Evolutionary conservation across 2,797 vertebrate genomes (phyloP).

Genomic region (Holocentrus rufus): DNA sequence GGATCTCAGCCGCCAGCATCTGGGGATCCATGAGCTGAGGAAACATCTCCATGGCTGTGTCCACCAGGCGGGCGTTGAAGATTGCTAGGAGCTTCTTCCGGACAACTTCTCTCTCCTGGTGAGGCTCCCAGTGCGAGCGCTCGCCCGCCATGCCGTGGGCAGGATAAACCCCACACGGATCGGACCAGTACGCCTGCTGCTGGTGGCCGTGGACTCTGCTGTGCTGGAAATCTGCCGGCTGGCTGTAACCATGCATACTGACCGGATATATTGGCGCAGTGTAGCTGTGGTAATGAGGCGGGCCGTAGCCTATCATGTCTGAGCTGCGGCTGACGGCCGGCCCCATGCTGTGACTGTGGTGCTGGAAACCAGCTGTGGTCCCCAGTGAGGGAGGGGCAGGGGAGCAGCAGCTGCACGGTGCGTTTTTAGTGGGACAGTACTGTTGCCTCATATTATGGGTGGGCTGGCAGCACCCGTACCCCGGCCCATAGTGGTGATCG

Average conservation of each 20-base stretch:
- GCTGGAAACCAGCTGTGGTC: conserved; percentile 29
- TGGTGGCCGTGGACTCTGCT: conserved; percentile 31
- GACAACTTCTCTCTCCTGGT: conserved; percentile 65
- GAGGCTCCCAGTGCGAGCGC: conserved; percentile 45
- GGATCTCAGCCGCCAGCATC: conserved; percentile 76
- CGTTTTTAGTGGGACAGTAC: conserved; percentile 11
- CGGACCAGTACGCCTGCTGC: conserved; percentile 67
- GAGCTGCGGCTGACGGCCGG: conserved; percentile 26
- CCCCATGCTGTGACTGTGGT: conserved; percentile 47
- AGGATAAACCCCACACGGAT: conserved; percentile 46
- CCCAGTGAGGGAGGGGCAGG: conserved; percentile 23
- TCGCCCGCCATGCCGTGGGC: conserved; percentile 5
- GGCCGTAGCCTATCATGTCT: conserved; percentile 31
- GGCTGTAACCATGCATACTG: conserved; percentile 49
- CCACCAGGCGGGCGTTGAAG: conserved; percentile 78
- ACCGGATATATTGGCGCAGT: conserved; percentile 36
- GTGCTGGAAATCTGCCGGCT: conserved; percentile 55
- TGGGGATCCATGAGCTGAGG: conserved; percentile 78
- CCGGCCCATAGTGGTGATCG: conserved; percentile 45
- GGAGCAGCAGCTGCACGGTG: conserved; percentile 67
- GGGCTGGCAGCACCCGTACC: conserved; percentile 32
- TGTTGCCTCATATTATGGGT: conserved; percentile 27
- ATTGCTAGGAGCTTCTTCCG: conserved; percentile 80
- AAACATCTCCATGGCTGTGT: conserved; percentile 78
- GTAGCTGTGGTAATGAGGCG: conserved; percentile 50